phyloP scores from a whole-genome alignment of 1,140 invertebrate genomes.

The Zaprionus ornatus region DNA sequence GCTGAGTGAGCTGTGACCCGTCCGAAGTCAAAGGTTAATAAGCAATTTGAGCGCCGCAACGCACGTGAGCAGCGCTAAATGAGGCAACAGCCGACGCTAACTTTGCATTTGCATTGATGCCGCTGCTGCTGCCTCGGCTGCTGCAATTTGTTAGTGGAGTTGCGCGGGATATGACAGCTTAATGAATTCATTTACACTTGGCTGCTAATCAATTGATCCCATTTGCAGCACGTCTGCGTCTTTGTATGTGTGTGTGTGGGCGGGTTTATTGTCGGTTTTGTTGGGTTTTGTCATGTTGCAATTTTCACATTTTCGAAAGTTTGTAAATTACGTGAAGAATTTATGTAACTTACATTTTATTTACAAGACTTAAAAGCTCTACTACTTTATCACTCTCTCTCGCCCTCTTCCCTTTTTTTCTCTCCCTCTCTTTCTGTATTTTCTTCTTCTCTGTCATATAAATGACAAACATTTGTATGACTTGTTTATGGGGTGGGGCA shows the following conservation, averaged over 20 bases:
- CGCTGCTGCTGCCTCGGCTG: slow-evolving; percentile 25
- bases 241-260: slow-evolving; percentile 11
- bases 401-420: background rate
- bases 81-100: slow-evolving; percentile 7
- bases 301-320: slow-evolving; percentile 37
- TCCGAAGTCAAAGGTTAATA: slow-evolving; percentile 44
- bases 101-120: slow-evolving; percentile 27
- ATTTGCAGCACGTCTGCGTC: slow-evolving; percentile 37
- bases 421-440: background rate
- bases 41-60: slow-evolving; percentile 35
- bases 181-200: slow-evolving; percentile 74
- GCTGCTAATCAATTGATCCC: slow-evolving; percentile 78
- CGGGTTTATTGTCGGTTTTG: slow-evolving; percentile 23
- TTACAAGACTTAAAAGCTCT: background rate
- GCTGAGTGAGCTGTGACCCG: slow-evolving; percentile 32
- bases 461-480: background rate
- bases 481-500: slow-evolving; percentile 34
- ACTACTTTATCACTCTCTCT: background rate
- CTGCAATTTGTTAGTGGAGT: background rate
- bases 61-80: slow-evolving; percentile 40
- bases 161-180: slow-evolving; percentile 32
- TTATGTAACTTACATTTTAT: slow-evolving; percentile 29
- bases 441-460: background rate
- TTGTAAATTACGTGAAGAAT: slow-evolving; percentile 22
- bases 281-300: slow-evolving; percentile 32